phyloP scores from a whole-genome alignment of 1,140 invertebrate genomes.

The Megalopta genalis region DNA sequence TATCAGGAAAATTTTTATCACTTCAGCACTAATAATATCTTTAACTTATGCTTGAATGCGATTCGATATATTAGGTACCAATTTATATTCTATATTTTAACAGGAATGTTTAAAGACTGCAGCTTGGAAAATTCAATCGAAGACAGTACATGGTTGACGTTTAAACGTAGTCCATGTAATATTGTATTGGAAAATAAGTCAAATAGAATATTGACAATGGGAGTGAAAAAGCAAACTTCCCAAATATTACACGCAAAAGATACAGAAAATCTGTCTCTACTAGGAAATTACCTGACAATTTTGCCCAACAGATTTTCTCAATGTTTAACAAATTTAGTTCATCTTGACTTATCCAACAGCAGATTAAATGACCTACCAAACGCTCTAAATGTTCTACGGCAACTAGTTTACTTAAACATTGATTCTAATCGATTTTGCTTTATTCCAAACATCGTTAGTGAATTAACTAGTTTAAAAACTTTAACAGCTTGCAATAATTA shows the following conservation, averaged over 20 bases:
- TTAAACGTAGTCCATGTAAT: background rate
- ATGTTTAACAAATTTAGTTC: background rate
- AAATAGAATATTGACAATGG: background rate
- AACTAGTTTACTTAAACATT: constrained; percentile 49
- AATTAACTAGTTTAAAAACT: constrained; percentile 30
- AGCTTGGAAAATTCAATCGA: background rate
- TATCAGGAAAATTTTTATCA: too few relatives aligned
- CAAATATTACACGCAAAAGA: background rate
- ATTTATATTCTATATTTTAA: background rate
- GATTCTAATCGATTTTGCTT: constrained; percentile 37
- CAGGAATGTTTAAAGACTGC: background rate
- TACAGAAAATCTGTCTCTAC: background rate
- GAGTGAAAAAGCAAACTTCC: background rate
- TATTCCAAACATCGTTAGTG: constrained; percentile 43
- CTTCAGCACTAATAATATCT: too few relatives aligned
- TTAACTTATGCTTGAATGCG: too few relatives aligned
- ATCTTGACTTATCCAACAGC: constrained; percentile 58
- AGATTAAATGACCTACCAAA: constrained; percentile 52
- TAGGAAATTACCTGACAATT: background rate
- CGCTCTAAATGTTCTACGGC: constrained; percentile 46
- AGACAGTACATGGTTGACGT: background rate
- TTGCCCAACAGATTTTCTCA: background rate
- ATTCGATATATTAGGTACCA: background rate
- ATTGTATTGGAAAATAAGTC: background rate
- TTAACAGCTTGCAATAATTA: constrained; percentile 36